Conservation (phyloP, 1,140 invertebrate species). For the Meloidogyne exigua region DNA sequence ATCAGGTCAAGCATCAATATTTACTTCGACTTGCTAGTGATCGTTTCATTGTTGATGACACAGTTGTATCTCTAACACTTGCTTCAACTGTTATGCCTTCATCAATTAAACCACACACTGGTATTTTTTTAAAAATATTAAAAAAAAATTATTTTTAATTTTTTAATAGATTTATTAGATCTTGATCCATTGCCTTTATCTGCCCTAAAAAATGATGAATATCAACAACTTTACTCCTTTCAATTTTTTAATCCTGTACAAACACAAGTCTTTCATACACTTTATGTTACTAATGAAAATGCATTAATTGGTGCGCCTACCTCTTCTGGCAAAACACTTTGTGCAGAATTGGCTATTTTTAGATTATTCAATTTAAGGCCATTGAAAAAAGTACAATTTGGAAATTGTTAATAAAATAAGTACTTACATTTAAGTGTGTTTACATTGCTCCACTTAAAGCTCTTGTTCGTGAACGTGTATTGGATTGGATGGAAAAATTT, state of each 20-base stretch:
- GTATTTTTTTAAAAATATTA: constrained; percentile 67
- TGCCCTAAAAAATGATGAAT: constrained; percentile 75
- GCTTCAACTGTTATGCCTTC: constrained; percentile 86
- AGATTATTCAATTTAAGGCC: constrained; percentile 82
- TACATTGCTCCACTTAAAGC: constrained; percentile 99
- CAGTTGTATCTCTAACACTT: constrained; percentile 76
- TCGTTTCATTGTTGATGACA: constrained; percentile 82
- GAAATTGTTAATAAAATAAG: background rate
- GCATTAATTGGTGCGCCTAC: constrained; percentile 93
- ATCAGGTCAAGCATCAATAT: constrained; percentile 82
- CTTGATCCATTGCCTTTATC: constrained; percentile 83
- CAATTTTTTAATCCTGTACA: constrained; percentile 97
- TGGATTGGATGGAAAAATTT: constrained; percentile 90
- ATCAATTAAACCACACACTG: constrained; percentile 85
- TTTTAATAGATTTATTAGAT: constrained; percentile 76
- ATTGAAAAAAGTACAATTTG: constrained; percentile 73
- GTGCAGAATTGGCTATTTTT: constrained; percentile 95
- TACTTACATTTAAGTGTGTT: constrained; percentile 73
- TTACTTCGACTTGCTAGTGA: constrained; percentile 83
- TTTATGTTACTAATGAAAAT: constrained; percentile 92
- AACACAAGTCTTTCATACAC: constrained; percentile 93
- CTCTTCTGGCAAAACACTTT: constrained; percentile 96
- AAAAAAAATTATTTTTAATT: constrained; percentile 1
- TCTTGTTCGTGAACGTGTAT: constrained; percentile 88
- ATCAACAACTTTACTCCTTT: constrained; percentile 83